A percentile compares a stretch with the other conserved stretches of the same genome.
These are phyloP conservation scores for Micromussa lordhowensis DNA, from an alignment of 92 coral and sea anemone species.

Conservation along the genomic window DNA sequence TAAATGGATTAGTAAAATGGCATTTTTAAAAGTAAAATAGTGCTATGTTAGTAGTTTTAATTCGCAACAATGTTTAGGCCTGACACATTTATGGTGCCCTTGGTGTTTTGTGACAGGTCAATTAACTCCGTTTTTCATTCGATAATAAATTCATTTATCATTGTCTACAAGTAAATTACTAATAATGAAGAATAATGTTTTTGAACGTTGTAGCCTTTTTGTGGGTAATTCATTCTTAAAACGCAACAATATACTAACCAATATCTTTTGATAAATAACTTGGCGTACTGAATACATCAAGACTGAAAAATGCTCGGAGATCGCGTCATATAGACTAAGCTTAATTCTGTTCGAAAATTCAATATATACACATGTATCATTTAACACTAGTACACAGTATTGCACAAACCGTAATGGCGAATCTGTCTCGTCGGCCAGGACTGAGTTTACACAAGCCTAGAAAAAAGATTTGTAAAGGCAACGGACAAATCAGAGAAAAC, in stretches of 20 bases:
- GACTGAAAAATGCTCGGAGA: background rate
- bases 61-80: too few relatives aligned
- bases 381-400: background rate
- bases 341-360: background rate
- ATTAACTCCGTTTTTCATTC: background rate
- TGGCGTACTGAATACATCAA: background rate
- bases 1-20: too few relatives aligned
- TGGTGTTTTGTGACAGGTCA: constrained; percentile 4
- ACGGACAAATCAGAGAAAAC: background rate
- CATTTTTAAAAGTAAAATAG: too few relatives aligned
- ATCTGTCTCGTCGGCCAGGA: constrained; percentile 80
- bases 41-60: too few relatives aligned
- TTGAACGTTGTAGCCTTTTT: background rate
- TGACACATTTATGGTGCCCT: too few relatives aligned
- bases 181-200: background rate
- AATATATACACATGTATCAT: background rate
- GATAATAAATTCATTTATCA: constrained; percentile 10
- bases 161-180: constrained; percentile 10
- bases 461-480: background rate
- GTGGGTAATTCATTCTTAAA: background rate
- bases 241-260: background rate
- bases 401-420: constrained; percentile 69
- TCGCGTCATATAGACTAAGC: background rate
- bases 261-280: background rate
- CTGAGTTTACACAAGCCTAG: constrained; percentile 96